Conservation (phyloP, 2,113 vertebrate genomes). For the Platichthys stellatus region DNA sequence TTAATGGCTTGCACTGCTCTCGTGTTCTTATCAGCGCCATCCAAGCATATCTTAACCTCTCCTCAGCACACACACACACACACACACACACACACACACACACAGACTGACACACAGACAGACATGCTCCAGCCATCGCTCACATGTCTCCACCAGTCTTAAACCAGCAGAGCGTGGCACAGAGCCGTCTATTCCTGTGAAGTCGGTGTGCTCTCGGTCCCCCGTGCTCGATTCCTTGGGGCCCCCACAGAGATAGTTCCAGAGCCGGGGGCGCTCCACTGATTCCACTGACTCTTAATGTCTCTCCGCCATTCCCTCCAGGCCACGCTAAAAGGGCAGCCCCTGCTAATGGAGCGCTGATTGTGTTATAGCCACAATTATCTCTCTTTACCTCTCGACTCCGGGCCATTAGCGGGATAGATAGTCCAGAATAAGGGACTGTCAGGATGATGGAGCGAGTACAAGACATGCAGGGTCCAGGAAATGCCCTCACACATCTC, state of each 20-base stretch:
- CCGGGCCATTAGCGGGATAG: slow-evolving; percentile 72
- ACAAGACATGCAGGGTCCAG: slow-evolving; percentile 30
- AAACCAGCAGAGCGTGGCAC: slow-evolving; percentile 38
- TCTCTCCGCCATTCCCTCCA: slow-evolving; percentile 43
- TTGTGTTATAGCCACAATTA: slow-evolving; percentile 76
- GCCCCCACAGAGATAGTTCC: slow-evolving; percentile 33
- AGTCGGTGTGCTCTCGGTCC: slow-evolving; percentile 18
- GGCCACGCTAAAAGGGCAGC: slow-evolving; percentile 56
- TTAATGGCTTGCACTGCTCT: slow-evolving; percentile 39
- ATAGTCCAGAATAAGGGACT: slow-evolving; percentile 61
- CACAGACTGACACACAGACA: slow-evolving; percentile 22
- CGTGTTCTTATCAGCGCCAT: slow-evolving; percentile 58
- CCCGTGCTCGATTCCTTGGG: slow-evolving; percentile 36
- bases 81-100: slow-evolving; percentile 14
- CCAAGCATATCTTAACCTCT: slow-evolving; percentile 50
- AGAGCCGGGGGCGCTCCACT: slow-evolving; percentile 43
- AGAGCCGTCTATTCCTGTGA: slow-evolving; percentile 32
- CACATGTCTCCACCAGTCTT: slow-evolving; percentile 39
- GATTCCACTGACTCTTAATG: slow-evolving; percentile 47
- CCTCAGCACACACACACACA: slow-evolving; percentile 14
- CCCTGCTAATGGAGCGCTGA: slow-evolving; percentile 71
- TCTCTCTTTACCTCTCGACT: slow-evolving; percentile 71
- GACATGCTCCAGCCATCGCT: slow-evolving; percentile 22
- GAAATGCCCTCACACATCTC: slow-evolving; percentile 65
- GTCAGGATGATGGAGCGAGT: slow-evolving; percentile 65